Evolutionary conservation across 2,797 vertebrate genomes (phyloP), one percentile per base, ranked within the genome.

Genomic region (Helicolenus hilgendorfi): DNA sequence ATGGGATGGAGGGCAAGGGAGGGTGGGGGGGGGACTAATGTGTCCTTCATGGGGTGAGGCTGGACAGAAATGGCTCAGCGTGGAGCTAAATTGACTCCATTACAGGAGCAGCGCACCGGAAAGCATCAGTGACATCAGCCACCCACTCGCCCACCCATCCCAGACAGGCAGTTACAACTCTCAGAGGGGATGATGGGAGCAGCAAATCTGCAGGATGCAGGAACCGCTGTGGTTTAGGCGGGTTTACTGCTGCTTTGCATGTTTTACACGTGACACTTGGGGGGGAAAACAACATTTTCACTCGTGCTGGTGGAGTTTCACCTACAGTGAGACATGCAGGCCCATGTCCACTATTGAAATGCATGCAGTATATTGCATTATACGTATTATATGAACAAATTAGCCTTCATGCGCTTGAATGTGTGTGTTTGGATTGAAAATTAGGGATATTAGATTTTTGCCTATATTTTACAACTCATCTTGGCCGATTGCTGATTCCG

Each of bases 11-110:
- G 72, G 68, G 81, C 4, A 45, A 18, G 15, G 41, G 41, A 6
- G 18, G 6, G 14, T 14, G 6, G 7, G 6, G 0, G 75, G 69
- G 83, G 84, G 60, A 87, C 90, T 96, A 95, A 96, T 96, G 95
- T 95, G 94, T 94, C 96, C 94, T 94, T 96, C 93, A 95, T 95
- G 91, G 93, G 89, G 86, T 90, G 89, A 91, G 89, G 92, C 87
- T 80, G 93, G 91, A 92, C 93, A 91, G 91, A 94, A 96, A 94
- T 94, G 94, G 93, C 94, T 92, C 93, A 85, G 91, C 76, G 62
- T 94, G 92, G 84, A 95, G 92, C 92, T 96, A 96, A 96, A 96
- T 96, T 94, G 96, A 96, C 94, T 97, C 94, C 95, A 97, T 97
- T 97, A 97, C 92, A 83, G 88, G 87, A 86, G 91, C 94, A 85